phyloP scores from a whole-genome alignment of 2,888 invertebrate species.

The Drosophila silvestris region DNA sequence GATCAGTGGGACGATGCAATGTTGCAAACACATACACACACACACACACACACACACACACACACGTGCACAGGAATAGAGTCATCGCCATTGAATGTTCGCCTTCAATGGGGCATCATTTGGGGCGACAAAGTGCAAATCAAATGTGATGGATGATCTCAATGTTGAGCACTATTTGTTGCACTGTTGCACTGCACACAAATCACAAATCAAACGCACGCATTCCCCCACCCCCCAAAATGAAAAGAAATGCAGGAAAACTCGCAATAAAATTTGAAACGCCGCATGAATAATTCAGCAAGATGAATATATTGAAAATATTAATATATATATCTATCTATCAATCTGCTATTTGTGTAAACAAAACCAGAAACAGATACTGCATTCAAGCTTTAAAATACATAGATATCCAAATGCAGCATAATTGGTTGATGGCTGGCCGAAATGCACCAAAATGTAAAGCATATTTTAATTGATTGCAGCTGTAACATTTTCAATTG shows the following conservation, averaged over 20 bases:
- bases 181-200: constrained; percentile 2
- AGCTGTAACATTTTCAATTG: no score
- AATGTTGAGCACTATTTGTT: constrained; percentile 34
- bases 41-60: constrained; percentile 7
- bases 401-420: background rate
- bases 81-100: constrained; percentile 50
- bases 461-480: background rate
- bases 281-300: constrained; percentile 23
- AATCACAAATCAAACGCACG: background rate
- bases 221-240: background rate
- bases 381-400: background rate
- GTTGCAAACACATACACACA: constrained; percentile 18
- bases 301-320: constrained; percentile 5
- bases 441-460: background rate
- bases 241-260: background rate
- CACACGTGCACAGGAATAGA: constrained; percentile 26
- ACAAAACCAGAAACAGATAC: background rate
- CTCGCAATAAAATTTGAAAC: constrained; percentile 34
- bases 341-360: background rate
- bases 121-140: constrained; percentile 66
- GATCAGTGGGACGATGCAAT: constrained; percentile 53
- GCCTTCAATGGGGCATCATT: constrained; percentile 53
- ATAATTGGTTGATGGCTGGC: background rate
- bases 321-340: background rate
- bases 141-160: constrained; percentile 75